Percentiles rank a stretch among this genome's conserved stretches.
Conservation (phyloP, 2,888 invertebrate species). For the Blastobasis adustella region DNA sequence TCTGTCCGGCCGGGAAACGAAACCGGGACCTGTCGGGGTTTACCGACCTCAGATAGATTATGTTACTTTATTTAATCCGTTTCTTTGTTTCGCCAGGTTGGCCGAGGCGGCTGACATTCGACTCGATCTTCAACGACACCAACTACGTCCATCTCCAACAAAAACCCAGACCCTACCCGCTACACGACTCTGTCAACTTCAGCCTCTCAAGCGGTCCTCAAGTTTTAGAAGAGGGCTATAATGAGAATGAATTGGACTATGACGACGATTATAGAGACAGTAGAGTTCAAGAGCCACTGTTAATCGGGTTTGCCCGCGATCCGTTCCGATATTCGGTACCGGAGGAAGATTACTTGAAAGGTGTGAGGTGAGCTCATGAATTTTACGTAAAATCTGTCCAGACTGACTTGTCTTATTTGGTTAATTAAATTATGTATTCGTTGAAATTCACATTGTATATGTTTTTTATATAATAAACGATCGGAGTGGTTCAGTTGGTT, state of each 20-base stretch:
- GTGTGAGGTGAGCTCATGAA: slow-evolving; percentile 42
- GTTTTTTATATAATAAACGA: too few relatives aligned
- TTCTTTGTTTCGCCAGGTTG: slow-evolving; percentile 41
- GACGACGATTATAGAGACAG: slow-evolving; percentile 20
- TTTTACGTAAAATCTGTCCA: not conserved
- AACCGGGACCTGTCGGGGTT: too few relatives aligned
- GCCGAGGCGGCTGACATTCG: slow-evolving; percentile 40
- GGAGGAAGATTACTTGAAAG: slow-evolving; percentile 49
- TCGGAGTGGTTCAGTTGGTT: too few relatives aligned
- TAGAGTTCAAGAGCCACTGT: slow-evolving; percentile 24
- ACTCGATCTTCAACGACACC: slow-evolving; percentile 53
- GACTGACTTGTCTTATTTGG: too few relatives aligned
- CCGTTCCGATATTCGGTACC: slow-evolving; percentile 59
- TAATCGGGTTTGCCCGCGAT: slow-evolving; percentile 57
- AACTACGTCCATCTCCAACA: slow-evolving; percentile 47
- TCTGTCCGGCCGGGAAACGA: too few relatives aligned
- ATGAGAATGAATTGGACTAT: slow-evolving; percentile 34
- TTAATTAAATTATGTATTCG: too few relatives aligned
- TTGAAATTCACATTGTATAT: too few relatives aligned
- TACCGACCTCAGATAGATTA: too few relatives aligned
- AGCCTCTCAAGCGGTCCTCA: not conserved
- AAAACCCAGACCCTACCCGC: slow-evolving; percentile 30
- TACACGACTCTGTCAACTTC: slow-evolving; percentile 19
- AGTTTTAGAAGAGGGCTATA: slow-evolving; percentile 21
- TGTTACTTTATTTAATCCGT: too few relatives aligned